Evolutionary conservation across 2,113 vertebrate genomes (phyloP).

Genomic region (Brevimyrus niger): DNA sequence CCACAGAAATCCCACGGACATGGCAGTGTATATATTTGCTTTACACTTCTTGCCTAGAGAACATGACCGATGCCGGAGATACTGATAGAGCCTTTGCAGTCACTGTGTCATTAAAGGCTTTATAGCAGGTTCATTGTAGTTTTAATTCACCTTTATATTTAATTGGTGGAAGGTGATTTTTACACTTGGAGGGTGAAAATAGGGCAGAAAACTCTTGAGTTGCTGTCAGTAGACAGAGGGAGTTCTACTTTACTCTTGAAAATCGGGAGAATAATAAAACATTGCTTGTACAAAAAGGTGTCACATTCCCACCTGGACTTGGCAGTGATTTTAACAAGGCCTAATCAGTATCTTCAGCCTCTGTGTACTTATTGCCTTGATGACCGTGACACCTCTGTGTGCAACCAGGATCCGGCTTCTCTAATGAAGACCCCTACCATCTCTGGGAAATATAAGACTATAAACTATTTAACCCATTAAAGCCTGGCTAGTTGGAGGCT

Average conservation of each 20-base stretch:
- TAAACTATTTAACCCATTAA: conserved; percentile 22
- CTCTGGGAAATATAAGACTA: conserved; percentile 18
- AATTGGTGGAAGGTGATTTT: not conserved
- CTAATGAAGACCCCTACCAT: conserved; percentile 38
- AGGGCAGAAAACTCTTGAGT: not conserved
- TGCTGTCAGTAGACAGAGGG: not conserved
- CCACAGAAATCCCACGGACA: not conserved
- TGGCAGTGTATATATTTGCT: not conserved
- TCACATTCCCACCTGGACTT: conserved; percentile 1
- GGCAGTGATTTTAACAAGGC: conserved; percentile 24
- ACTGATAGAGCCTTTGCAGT: not conserved
- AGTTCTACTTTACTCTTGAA: not conserved
- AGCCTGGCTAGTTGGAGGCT: not conserved
- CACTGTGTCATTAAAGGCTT: not conserved
- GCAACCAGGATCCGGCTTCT: not conserved
- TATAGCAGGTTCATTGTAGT: not conserved
- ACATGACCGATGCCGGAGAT: not conserved
- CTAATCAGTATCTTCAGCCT: conserved; percentile 6
- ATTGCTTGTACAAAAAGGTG: not conserved
- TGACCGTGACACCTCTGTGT: conserved; percentile 16
- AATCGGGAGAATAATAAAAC: not conserved
- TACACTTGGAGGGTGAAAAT: not conserved
- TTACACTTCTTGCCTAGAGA: not conserved
- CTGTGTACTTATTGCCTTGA: not conserved
- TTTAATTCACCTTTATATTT: not conserved